These are phyloP conservation scores for Bhutanitis thaidina DNA, from an alignment of 2,888 invertebrate genomes.

Conservation along the genomic window DNA sequence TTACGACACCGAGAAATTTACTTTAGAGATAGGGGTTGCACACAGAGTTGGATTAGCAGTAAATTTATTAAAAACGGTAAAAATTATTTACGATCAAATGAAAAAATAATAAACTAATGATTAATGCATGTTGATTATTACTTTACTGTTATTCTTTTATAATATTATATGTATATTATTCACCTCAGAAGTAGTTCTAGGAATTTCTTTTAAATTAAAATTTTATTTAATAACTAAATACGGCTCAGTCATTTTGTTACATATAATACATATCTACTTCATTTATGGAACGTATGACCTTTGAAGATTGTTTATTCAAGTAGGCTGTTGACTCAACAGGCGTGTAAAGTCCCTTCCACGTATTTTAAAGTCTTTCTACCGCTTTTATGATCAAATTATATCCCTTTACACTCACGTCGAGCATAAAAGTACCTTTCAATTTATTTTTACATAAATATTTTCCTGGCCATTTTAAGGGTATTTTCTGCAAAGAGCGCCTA, in stretches of 20 bases:
- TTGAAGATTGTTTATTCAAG: conserved; percentile 58
- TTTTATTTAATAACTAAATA: neutral
- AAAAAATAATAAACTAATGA: too few relatives aligned
- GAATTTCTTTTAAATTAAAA: too few relatives aligned
- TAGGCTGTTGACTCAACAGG: conserved; percentile 60
- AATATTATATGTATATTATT: too few relatives aligned
- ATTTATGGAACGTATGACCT: conserved; percentile 25
- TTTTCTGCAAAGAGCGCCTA: conserved; percentile 1
- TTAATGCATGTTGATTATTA: too few relatives aligned
- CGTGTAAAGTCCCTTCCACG: conserved; percentile 66
- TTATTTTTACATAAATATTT: conserved; percentile 32
- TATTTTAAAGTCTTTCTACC: conserved; percentile 66
- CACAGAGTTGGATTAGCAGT: conserved; percentile 5
- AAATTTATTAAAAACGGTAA: too few relatives aligned
- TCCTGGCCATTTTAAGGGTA: conserved; percentile 6
- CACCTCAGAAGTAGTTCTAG: too few relatives aligned
- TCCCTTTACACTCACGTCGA: conserved; percentile 56
- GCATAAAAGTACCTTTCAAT: conserved; percentile 58
- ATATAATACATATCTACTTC: conserved; percentile 17
- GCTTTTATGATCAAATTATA: conserved; percentile 59
- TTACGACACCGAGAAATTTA: conserved; percentile 7
- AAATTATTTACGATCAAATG: too few relatives aligned
- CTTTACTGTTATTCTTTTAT: too few relatives aligned
- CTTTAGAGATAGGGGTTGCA: conserved; percentile 1
- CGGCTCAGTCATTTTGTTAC: conserved; percentile 10